Percentiles rank a stretch among this genome's conserved stretches.
Evolutionary conservation across 2,888 invertebrate species (phyloP).

Genomic region (Dasysyrphus albostriatus): DNA sequence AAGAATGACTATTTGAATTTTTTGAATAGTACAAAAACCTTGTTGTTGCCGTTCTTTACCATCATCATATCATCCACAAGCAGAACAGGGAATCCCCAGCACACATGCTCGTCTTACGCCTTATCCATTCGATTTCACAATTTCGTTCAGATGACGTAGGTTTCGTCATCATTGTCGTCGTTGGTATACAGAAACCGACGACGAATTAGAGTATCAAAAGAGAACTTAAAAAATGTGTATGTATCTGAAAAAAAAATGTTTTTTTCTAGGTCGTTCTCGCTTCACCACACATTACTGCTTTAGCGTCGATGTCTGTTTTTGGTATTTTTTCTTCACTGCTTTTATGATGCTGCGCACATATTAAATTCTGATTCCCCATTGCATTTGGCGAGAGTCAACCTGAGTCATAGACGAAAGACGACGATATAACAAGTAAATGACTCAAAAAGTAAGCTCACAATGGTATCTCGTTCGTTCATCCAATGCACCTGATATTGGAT

Average conservation of each 20-base stretch:
- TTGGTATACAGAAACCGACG: constrained; percentile 33
- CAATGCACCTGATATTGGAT: constrained; percentile 45
- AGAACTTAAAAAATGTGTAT: constrained; percentile 57
- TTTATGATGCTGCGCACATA: constrained; percentile 49
- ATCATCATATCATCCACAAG: neutral
- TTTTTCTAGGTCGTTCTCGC: constrained; percentile 67
- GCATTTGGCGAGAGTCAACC: constrained; percentile 20
- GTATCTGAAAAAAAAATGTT: constrained; percentile 42
- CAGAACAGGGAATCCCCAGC: constrained; percentile 61
- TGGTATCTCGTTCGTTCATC: constrained; percentile 14
- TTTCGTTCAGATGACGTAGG: constrained; percentile 49
- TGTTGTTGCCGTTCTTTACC: neutral
- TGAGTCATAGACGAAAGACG: constrained; percentile 23
- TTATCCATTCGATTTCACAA: constrained; percentile 46
- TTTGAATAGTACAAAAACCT: neutral
- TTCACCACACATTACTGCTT: constrained; percentile 25
- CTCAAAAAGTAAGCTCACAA: constrained; percentile 17
- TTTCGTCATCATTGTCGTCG: constrained; percentile 35
- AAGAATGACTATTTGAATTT: neutral
- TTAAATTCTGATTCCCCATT: constrained; percentile 2
- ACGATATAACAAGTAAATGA: constrained; percentile 8
- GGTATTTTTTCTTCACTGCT: neutral
- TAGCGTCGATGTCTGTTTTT: constrained; percentile 30
- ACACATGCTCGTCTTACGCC: constrained; percentile 34
- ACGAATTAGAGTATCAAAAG: constrained; percentile 39